Percentiles rank a stretch among this genome's conserved stretches.
These are phyloP conservation scores for Limosa lapponica DNA, from an alignment of 2,797 vertebrate species.

Conservation along the genomic window DNA sequence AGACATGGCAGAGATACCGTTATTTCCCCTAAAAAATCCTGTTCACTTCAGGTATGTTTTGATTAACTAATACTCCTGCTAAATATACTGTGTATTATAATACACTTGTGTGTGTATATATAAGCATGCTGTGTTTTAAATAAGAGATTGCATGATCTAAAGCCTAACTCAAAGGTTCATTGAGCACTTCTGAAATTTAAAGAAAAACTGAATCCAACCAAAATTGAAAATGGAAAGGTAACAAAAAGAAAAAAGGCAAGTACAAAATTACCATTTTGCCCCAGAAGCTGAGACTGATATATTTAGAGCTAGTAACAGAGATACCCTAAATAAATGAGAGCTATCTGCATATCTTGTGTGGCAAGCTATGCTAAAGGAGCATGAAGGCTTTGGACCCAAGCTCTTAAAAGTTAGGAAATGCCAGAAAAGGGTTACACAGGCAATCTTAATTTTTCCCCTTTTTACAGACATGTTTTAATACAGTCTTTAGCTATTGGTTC, in stretches of 20 bases:
- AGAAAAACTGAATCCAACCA: neutral
- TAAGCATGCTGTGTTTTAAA: neutral
- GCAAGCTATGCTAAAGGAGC: neutral
- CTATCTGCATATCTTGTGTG: neutral
- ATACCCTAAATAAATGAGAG: neutral
- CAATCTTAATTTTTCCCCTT: neutral
- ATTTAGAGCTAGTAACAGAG: neutral
- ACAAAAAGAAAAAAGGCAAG: neutral
- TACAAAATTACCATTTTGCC: neutral
- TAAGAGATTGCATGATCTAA: neutral
- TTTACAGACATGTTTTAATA: neutral
- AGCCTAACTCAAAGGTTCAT: neutral
- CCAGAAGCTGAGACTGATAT: rapidly evolving
- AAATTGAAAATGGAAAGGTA: neutral
- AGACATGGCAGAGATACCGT: neutral
- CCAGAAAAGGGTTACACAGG: neutral
- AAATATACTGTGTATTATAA: neutral
- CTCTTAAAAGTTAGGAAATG: neutral
- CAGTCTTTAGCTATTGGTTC: neutral
- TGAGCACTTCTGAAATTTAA: neutral
- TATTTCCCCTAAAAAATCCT: neutral
- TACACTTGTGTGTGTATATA: neutral
- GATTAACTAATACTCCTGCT: neutral
- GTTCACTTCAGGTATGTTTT: neutral
- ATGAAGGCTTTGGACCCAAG: neutral